These are phyloP conservation scores for Drosophila orena DNA, from an alignment of 1,140 invertebrate species.

Conservation along the genomic window DNA sequence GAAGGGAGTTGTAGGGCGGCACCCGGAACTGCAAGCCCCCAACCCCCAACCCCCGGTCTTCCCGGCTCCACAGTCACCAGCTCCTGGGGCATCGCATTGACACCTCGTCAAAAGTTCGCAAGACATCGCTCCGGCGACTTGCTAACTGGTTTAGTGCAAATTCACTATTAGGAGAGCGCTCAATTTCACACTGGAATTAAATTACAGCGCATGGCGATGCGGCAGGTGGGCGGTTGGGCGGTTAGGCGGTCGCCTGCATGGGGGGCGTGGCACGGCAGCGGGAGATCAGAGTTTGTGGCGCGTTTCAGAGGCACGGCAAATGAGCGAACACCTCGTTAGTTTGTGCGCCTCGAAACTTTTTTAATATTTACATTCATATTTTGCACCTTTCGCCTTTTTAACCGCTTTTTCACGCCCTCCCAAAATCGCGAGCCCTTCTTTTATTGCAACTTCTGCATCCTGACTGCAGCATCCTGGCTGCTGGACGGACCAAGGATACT, in stretches of 20 bases:
- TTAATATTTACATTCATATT: conserved; percentile 84
- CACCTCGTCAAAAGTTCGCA: conserved; percentile 76
- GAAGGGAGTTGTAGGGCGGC: conserved; percentile 11
- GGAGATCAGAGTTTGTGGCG: conserved; percentile 28
- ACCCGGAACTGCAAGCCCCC: conserved; percentile 7
- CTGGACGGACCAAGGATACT: conserved; percentile 45
- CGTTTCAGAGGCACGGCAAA: conserved; percentile 40
- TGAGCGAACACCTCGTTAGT: conserved; percentile 80
- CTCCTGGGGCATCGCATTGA: conserved; percentile 65
- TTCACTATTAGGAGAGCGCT: conserved; percentile 80
- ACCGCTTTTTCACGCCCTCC: conserved; percentile 26
- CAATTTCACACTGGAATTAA: conserved; percentile 80
- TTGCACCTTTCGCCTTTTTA: conserved; percentile 72
- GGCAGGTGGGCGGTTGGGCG: conserved; percentile 1
- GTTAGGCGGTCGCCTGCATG: neutral
- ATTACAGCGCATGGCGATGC: conserved; percentile 69
- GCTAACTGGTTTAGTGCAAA: conserved; percentile 78
- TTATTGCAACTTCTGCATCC: conserved; percentile 54
- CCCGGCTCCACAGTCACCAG: conserved; percentile 16
- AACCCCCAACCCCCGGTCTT: neutral
- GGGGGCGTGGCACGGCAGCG: neutral
- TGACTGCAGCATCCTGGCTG: conserved; percentile 24
- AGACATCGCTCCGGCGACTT: conserved; percentile 42
- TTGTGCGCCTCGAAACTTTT: conserved; percentile 78
- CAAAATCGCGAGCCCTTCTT: conserved; percentile 24